Evolutionary conservation across 2,797 vertebrate genomes (phyloP), one percentile per base, ranked within the genome.

Genomic region (Cuculus canorus): DNA sequence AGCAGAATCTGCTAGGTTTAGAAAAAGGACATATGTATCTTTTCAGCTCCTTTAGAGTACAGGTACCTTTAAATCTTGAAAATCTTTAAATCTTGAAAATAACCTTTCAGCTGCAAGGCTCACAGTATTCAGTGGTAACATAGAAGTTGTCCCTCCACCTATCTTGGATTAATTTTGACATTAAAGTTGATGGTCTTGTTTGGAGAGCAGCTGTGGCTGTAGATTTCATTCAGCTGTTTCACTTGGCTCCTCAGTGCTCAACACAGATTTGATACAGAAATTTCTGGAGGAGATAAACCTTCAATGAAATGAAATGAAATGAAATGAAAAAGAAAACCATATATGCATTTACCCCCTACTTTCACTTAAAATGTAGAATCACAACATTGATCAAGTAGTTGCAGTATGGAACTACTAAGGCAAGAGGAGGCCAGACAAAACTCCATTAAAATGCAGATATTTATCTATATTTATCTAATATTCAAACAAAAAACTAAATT

Each of bases 121-220:
- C 43, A 17, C 60, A 19, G 60, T 6, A 17, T 7, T 63, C 2
- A 0, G 17, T 0, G 2, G 1, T 23, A 27, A 37, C 0, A 1
- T 3, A 30, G 48, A 35, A 78, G 6, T 15, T 69, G 12, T 7
- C 64, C 60, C 25, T 52, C 41, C 37, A 23, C 25, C 9, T 37
- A 57, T 17, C 33, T 45, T 32, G 28, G 45, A 25, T 43, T 25
- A 13, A 50, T 5, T 47, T 56, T 54, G 37, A 12, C 19, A 2
- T 27, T 33, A 11, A 45, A 18, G 52, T 15, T 33, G 18, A 63
- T 9, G 25, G 23, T 24, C n/a, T 70, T 23, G 75, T 43, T 11
- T 23, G 32, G 52, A 56, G 37, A 77, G 37, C 71, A 52, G 59
- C 81, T 77, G 65, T 24, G 35, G 37, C 65, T 78, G 54, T 59